These are phyloP conservation scores for Oscheius onirici DNA, from an alignment of 2,888 invertebrate genomes.

Conservation along the genomic window DNA sequence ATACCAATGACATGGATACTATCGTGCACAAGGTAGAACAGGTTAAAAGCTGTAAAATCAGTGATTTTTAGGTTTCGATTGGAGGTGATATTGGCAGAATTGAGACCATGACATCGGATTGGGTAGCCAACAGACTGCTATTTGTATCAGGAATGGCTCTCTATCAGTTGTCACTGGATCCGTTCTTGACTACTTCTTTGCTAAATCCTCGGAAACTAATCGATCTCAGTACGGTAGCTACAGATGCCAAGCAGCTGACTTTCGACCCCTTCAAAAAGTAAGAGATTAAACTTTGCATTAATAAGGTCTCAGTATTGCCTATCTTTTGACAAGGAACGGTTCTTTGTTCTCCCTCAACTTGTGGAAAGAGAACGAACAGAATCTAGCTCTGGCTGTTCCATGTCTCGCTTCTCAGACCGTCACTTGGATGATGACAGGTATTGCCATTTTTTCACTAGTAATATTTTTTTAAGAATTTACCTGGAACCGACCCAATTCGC, in stretches of 20 bases:
- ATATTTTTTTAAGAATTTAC: constrained; percentile 56
- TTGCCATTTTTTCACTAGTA: not conserved
- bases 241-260: constrained; percentile 70
- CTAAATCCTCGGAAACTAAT: constrained; percentile 64
- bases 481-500: constrained; percentile 68
- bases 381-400: constrained; percentile 61
- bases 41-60: not conserved
- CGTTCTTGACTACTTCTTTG: constrained; percentile 58
- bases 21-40: constrained; percentile 53
- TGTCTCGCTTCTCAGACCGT: constrained; percentile 67
- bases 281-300: constrained; percentile 4
- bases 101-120: constrained; percentile 69
- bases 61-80: constrained; percentile 51
- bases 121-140: constrained; percentile 68
- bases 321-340: constrained; percentile 68
- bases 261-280: constrained; percentile 71
- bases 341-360: constrained; percentile 66
- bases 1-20: constrained; percentile 59
- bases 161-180: constrained; percentile 63
- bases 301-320: constrained; percentile 59
- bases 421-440: constrained; percentile 58
- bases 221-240: constrained; percentile 61
- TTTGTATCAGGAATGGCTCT: constrained; percentile 56
- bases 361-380: constrained; percentile 59
- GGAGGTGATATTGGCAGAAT: constrained; percentile 62